These are phyloP conservation scores for Pampusana beccarii DNA, from an alignment of 2,113 vertebrate genomes.

Conservation along the genomic window DNA sequence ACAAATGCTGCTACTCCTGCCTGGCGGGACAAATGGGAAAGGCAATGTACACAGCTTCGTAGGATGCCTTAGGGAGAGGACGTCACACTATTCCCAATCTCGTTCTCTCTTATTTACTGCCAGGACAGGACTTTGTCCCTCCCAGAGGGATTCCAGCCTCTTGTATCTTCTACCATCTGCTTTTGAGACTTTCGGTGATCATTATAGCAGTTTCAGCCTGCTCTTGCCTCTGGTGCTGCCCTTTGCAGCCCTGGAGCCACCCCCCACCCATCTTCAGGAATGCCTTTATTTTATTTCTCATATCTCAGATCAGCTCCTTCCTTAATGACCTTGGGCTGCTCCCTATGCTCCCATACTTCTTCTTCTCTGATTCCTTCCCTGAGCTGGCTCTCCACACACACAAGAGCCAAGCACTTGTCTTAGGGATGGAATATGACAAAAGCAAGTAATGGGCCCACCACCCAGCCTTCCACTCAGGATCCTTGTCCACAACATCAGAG, in stretches of 20 bases:
- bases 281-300: background rate
- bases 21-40: slow-evolving; percentile 47
- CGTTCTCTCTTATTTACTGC: background rate
- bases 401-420: background rate
- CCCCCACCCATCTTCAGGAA: background rate
- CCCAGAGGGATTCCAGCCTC: slow-evolving; percentile 6
- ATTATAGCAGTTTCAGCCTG: background rate
- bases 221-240: background rate
- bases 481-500: background rate
- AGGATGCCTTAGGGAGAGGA: slow-evolving; percentile 6
- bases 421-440: background rate
- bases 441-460: background rate
- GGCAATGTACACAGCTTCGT: background rate
- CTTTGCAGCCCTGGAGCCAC: background rate
- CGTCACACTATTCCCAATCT: background rate
- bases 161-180: slow-evolving; percentile 20
- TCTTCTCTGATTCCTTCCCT: background rate
- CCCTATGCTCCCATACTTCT: background rate
- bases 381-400: background rate
- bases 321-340: background rate
- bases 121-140: background rate
- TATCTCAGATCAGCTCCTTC: background rate
- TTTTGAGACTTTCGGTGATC: background rate
- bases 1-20: slow-evolving; percentile 60
- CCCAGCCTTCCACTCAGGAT: background rate